These are phyloP conservation scores for Malurus melanocephalus DNA, from an alignment of 2,113 vertebrate genomes.

Conservation along the genomic window DNA sequence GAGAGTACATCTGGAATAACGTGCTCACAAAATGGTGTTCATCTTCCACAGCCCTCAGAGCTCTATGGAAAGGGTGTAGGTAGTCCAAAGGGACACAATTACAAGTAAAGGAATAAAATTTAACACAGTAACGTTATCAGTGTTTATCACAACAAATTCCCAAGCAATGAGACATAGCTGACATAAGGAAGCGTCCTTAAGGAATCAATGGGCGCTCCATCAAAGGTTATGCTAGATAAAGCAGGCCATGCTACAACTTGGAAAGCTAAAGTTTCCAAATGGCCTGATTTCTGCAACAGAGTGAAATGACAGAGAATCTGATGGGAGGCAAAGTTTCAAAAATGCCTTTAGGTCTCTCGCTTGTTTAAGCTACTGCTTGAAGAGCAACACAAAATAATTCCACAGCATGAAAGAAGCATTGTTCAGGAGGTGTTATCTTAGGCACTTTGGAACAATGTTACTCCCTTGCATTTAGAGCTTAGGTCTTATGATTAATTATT, in stretches of 20 bases:
- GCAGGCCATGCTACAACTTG: not conserved
- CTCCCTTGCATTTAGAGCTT: not conserved
- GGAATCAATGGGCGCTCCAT: not conserved
- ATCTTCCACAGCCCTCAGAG: not conserved
- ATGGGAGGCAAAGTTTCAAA: not conserved
- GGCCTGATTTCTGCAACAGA: not conserved
- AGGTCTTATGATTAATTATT: not conserved
- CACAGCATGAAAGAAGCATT: not conserved
- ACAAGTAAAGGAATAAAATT: not conserved
- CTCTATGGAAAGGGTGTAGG: not conserved
- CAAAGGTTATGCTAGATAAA: slow-evolving; percentile 14
- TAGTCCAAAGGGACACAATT: slow-evolving; percentile 17
- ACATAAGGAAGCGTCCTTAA: slow-evolving; percentile 7
- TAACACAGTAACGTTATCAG: not conserved
- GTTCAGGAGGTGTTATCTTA: not conserved
- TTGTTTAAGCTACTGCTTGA: not conserved
- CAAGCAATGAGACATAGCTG: slow-evolving; percentile 28
- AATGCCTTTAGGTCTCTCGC: not conserved
- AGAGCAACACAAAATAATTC: not conserved
- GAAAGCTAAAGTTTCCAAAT: not conserved
- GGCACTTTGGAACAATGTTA: not conserved
- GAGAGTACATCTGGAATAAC: not conserved
- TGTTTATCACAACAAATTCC: slow-evolving; percentile 53
- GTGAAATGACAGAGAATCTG: not conserved
- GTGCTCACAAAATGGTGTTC: not conserved